Percentiles rank a stretch among this genome's conserved stretches.
Evolutionary conservation across 2,888 invertebrate genomes (phyloP).

Genomic region (Andrena chrysosceles): DNA sequence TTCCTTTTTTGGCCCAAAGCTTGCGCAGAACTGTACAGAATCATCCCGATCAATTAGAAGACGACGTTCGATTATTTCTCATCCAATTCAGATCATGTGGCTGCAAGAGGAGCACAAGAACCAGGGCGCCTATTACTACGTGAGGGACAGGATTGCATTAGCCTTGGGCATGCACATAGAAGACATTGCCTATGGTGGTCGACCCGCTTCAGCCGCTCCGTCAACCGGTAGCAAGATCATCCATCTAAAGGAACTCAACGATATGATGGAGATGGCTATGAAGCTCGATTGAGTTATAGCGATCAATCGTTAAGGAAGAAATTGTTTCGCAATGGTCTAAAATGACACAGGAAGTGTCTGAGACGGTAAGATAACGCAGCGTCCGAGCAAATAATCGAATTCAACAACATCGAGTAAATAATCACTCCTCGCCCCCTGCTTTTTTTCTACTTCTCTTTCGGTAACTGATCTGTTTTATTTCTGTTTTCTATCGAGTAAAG

Average conservation of each 20-base stretch:
- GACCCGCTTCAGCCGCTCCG: slow-evolving; percentile 74
- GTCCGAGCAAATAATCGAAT: neutral
- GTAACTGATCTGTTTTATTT: neutral
- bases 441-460: neutral
- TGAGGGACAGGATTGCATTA: slow-evolving; percentile 81
- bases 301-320: neutral
- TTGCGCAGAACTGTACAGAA: neutral
- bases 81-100: slow-evolving; percentile 86
- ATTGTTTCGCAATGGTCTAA: neutral
- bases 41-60: neutral
- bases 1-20: too few species aligned
- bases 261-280: slow-evolving; percentile 74
- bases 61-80: neutral
- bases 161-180: slow-evolving; percentile 73
- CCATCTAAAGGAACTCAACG: slow-evolving; percentile 68
- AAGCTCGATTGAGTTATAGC: slow-evolving; percentile 37
- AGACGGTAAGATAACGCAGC: neutral
- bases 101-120: slow-evolving; percentile 97
- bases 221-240: slow-evolving; percentile 79
- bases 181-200: slow-evolving; percentile 74
- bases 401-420: neutral
- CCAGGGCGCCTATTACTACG: slow-evolving; percentile 92
- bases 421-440: neutral
- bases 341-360: neutral
- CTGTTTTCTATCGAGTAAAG: neutral